phyloP scores from a whole-genome alignment of 2,113 vertebrate species.

The Panthera tigris region DNA sequence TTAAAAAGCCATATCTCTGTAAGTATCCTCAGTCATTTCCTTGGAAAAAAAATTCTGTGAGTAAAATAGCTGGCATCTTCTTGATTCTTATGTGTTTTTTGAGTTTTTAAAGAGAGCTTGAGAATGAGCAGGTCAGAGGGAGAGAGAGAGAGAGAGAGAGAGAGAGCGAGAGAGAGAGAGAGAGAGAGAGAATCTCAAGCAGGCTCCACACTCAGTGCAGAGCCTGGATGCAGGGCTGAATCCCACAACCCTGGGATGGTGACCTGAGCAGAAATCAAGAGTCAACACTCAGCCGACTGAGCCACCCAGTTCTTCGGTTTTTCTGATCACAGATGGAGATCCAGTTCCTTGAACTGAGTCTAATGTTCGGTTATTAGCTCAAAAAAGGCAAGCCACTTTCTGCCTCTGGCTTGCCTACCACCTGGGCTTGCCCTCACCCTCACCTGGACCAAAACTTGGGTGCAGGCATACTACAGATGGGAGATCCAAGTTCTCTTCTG shows the following conservation, averaged over 20 bases:
- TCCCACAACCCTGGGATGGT: too few species aligned
- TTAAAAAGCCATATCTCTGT: constrained; percentile 22
- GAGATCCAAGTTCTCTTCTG: neutral
- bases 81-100: neutral
- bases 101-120: too few species aligned
- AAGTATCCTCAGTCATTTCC: neutral
- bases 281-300: too few species aligned
- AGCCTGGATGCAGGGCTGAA: too few species aligned
- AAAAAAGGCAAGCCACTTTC: neutral
- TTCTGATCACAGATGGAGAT: neutral
- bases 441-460: neutral
- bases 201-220: too few species aligned
- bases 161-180: too few species aligned
- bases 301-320: neutral
- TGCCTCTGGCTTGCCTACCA: neutral
- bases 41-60: neutral
- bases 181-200: too few species aligned
- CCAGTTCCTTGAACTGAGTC: neutral
- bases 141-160: too few species aligned
- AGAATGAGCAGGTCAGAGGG: too few species aligned
- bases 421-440: accelerated
- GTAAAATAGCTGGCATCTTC: neutral
- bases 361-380: neutral
- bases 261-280: too few species aligned
- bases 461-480: neutral